Conservation (phyloP, 1,140 invertebrate species). For the Drosophila parvula region DNA sequence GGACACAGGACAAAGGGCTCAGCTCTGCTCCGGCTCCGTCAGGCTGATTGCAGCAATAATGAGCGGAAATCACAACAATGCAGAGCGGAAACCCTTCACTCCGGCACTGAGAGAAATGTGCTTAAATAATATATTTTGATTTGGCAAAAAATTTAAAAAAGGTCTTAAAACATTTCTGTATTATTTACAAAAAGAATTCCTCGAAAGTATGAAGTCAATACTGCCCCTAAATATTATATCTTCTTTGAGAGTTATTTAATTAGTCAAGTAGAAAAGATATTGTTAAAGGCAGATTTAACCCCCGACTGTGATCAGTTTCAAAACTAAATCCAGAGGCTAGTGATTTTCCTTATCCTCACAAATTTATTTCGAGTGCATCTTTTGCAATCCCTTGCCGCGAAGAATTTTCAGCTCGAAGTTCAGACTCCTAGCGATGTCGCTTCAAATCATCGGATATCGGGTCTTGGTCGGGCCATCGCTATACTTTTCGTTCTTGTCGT, state of each 20-base stretch:
- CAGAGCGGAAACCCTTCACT: slow-evolving; percentile 35
- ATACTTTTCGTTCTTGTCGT: slow-evolving; percentile 28
- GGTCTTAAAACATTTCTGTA: too few relatives aligned
- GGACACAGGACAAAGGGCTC: slow-evolving; percentile 22
- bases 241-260: too few relatives aligned
- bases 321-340: too few relatives aligned
- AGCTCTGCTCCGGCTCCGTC: slow-evolving; percentile 24
- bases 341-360: too few relatives aligned
- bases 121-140: too few relatives aligned
- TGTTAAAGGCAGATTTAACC: too few relatives aligned
- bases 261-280: too few relatives aligned
- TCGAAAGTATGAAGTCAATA: too few relatives aligned
- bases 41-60: slow-evolving; percentile 76
- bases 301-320: too few relatives aligned
- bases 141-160: too few relatives aligned
- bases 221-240: too few relatives aligned
- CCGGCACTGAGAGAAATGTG: slow-evolving; percentile 31
- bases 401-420: slow-evolving; percentile 15
- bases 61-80: slow-evolving; percentile 72
- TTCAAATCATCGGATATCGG: slow-evolving; percentile 45
- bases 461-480: slow-evolving; percentile 27
- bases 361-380: neutral
- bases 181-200: too few relatives aligned
- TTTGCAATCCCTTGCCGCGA: neutral
- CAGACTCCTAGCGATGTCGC: slow-evolving; percentile 37